Evolutionary conservation across 2,888 invertebrate genomes (phyloP), one percentile per base, ranked within the genome.

Genomic region (Onthophagus sagittarius): DNA sequence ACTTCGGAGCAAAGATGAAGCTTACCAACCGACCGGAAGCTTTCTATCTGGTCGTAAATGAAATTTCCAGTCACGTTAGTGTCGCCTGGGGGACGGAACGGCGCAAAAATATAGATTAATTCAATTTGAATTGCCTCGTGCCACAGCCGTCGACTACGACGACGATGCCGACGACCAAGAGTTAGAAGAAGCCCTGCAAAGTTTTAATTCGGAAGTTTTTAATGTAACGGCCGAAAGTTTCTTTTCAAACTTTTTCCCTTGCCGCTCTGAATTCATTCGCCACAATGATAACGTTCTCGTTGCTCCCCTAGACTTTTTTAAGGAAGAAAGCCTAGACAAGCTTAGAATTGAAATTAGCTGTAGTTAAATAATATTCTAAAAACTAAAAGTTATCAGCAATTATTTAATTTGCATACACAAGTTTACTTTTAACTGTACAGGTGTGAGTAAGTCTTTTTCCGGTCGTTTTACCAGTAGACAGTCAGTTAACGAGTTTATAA

Each of bases 61-160:
- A 67, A 67, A 15, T 67, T 67, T 67, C 67, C 31, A 67, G 67
- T 67, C 67, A 67, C 67, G 67, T 67, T 31, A 67, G 31, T 67
- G 67, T 32, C 32, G 67, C 65, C 39, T 32, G 23, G 31, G 72
- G 67, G 67, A 67, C 62, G 76, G 75, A 78, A 77, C 74, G 75
- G 78, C 77, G 78, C 77, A 78, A 78, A 78, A 78, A 78, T 78
- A 78, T 77, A 79, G 78, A 79, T 79, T 78, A 79, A 79, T 78
- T 79, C 76, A 78, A 78, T 79, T 79, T 77, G 76, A 79, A 79
- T 78, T 76, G 75, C 77, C 73, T 71, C 62, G 71, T 75, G 74
- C 75, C 77, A 76, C 75, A 23, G 23, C 67, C 31, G 64, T 14
- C 63, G 15, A 23, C 15, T 13, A 11, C 64, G 15, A 15, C 64